These are phyloP conservation scores for Leistus spinibarbis DNA, from an alignment of 2,888 invertebrate genomes.

Conservation along the genomic window DNA sequence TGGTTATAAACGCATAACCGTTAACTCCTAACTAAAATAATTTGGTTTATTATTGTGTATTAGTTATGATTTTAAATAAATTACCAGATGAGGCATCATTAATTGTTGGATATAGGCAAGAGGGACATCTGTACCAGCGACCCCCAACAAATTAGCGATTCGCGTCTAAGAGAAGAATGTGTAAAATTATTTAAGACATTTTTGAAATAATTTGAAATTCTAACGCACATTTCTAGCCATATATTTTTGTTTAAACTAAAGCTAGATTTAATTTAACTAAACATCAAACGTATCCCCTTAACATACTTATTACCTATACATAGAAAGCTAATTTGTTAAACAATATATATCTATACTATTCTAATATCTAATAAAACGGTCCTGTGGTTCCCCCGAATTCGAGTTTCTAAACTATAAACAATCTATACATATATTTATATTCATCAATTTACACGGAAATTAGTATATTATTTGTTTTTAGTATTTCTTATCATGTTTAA, in stretches of 20 bases:
- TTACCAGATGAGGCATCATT: constrained; percentile 88
- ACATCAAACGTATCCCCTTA: too few species aligned
- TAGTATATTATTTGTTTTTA: too few species aligned
- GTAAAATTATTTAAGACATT: not conserved
- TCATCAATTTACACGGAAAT: too few species aligned
- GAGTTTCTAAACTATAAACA: not conserved
- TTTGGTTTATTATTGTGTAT: too few species aligned
- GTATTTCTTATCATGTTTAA: too few species aligned
- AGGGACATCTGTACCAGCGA: constrained; percentile 96
- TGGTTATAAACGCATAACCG: constrained; percentile 94
- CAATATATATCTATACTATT: not conserved
- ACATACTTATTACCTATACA: not conserved
- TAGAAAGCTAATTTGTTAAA: not conserved
- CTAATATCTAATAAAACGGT: not conserved
- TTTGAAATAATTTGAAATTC: not conserved
- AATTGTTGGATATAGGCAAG: constrained; percentile 89
- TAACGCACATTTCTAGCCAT: not conserved
- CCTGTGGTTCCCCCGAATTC: not conserved
- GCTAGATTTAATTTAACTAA: too few species aligned
- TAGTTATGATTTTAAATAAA: not conserved
- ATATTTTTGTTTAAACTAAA: not conserved
- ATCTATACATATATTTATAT: not conserved
- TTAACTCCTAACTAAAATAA: constrained; percentile 88
- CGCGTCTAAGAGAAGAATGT: constrained; percentile 69
- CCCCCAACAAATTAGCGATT: constrained; percentile 91